Evolutionary conservation across 2,888 invertebrate species (phyloP), one percentile per base, ranked within the genome.

Genomic region (Spilosoma lubricipeda): DNA sequence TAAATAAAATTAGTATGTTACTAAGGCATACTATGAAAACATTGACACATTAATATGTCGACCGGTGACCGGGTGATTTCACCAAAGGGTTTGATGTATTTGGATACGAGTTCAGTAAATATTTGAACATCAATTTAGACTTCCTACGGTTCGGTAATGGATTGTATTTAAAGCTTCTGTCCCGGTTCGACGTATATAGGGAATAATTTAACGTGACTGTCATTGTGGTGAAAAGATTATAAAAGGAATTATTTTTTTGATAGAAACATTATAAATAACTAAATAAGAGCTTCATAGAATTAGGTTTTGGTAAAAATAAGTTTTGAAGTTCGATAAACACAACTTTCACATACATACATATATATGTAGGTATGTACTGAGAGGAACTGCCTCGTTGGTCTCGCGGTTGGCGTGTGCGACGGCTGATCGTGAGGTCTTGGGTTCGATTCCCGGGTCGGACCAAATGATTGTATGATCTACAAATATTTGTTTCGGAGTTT

Each of bases 61-160:
- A 30, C 45, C 20, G 45, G 7, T 30, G 67, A 27, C 11, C 13
- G 67, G 48, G 3, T 30, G 20, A 48, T 20, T 20, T 3, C 48
- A 67, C 30, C 23, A 48, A 67, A 67, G 45, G 48, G 67, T 20
- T 13, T 48, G 33, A 67, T 48, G 33, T 48, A 30, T 30, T 48
- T 48, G 33, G 30, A 23, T 27, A 67, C 30, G 33, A 48, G 30
- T 33, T 48, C 23, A 3, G 27, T 39, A 70, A 39, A 70, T 56
- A 70, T 70, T 56, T 56, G 56, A 59, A 59, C 59, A 39, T 27
- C 69, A 56, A 70, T 70, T 56, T 67, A 23, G 67, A 45, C 15
- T 27, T 66, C n/a, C 66, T 42, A 67, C 67, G 27, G 67, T 42
- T 20, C 27, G 67, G 42, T 18, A 67, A 67, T 27, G 42, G 48